Percentiles rank a stretch among this genome's conserved stretches.
These are phyloP conservation scores for Casuarius casuarius DNA, from an alignment of 2,113 vertebrate genomes.

Conservation along the genomic window DNA sequence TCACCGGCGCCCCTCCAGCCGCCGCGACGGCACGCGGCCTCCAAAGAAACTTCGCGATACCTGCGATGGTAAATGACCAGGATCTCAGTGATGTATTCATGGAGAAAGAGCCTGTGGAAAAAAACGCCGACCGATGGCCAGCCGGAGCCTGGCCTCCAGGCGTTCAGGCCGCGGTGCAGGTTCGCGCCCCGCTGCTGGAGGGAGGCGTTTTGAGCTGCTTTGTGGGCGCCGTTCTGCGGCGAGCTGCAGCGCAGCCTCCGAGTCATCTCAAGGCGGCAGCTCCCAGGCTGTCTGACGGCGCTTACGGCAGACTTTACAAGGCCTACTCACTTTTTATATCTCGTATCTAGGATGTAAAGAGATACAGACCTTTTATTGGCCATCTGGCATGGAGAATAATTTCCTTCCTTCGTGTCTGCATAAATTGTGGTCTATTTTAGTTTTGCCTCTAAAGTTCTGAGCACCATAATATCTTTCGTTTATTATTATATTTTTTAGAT, in stretches of 20 bases:
- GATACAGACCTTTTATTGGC: neutral
- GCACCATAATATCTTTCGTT: neutral
- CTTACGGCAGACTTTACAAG: neutral
- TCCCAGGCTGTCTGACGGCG: neutral
- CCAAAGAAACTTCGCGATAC: neutral
- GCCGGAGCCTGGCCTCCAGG: accelerated
- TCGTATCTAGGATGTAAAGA: neutral
- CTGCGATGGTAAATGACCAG: neutral
- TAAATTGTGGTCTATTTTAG: neutral
- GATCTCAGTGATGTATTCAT: accelerated
- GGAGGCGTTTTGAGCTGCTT: neutral
- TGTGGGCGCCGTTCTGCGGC: neutral
- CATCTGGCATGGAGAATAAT: constrained; percentile 21
- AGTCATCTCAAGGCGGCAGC: neutral
- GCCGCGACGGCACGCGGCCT: neutral
- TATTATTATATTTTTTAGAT: neutral
- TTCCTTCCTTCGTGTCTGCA: neutral
- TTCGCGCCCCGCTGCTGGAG: neutral
- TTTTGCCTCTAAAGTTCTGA: neutral
- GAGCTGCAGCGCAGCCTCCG: neutral
- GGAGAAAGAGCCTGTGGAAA: neutral
- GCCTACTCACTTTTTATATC: neutral
- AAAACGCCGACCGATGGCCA: accelerated
- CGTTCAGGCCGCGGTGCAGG: neutral
- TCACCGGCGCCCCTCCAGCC: neutral